Evolutionary conservation across 2,888 invertebrate genomes (phyloP).

Genomic region (Gortyna flavago): DNA sequence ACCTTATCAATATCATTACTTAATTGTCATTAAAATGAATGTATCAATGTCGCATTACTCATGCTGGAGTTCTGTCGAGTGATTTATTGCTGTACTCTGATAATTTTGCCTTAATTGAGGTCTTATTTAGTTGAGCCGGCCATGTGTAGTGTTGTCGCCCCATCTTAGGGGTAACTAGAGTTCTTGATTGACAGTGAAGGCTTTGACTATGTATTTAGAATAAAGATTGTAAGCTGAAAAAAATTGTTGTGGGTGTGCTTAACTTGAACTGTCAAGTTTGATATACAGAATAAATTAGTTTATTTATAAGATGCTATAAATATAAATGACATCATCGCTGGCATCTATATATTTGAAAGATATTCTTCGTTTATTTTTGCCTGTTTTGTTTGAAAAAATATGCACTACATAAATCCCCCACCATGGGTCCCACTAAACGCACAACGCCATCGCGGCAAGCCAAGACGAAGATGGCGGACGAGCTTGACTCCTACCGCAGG

Average conservation of each 20-base stretch:
- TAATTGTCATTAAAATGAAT: conserved; percentile 59
- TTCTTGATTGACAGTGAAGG: conserved; percentile 58
- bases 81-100: conserved; percentile 55
- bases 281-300: conserved; percentile 22
- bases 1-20: conserved; percentile 46
- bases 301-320: neutral
- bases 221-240: conserved; percentile 10
- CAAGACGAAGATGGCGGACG: no score
- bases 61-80: conserved; percentile 27
- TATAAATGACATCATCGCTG: neutral
- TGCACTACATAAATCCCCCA: no score
- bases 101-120: conserved; percentile 55
- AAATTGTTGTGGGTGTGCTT: conserved; percentile 26
- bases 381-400: conserved; percentile 19
- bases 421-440: no score
- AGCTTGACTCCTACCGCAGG: no score
- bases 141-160: conserved; percentile 45
- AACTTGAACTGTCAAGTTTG: conserved; percentile 25
- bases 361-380: neutral
- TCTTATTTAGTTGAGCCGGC: conserved; percentile 46
- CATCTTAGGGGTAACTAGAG: conserved; percentile 57
- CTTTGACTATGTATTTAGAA: conserved; percentile 34
- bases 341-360: neutral
- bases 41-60: conserved; percentile 53
- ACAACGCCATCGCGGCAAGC: no score